These are phyloP conservation scores for Oxycera nigricornis DNA, from an alignment of 2,888 invertebrate species.

Conservation along the genomic window DNA sequence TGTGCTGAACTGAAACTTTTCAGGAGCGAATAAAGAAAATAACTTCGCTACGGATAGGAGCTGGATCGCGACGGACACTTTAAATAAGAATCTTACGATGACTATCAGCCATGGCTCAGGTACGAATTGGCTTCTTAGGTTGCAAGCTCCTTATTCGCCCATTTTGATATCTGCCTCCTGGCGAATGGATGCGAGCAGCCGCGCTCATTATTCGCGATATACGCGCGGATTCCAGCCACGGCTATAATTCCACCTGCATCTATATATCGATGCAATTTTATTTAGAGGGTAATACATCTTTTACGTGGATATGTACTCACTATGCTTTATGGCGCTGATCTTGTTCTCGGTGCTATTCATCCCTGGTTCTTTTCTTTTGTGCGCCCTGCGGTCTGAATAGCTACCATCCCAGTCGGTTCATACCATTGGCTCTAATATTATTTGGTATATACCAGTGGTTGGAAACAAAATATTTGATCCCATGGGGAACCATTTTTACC, in stretches of 20 bases:
- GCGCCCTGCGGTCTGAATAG: constrained; percentile 37
- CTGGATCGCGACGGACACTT: constrained; percentile 29
- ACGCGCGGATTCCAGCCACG: constrained; percentile 5
- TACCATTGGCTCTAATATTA: neutral
- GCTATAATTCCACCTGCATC: constrained; percentile 19
- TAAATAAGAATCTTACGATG: constrained; percentile 35
- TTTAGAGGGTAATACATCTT: constrained; percentile 17
- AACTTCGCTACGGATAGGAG: neutral
- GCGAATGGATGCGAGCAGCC: constrained; percentile 44
- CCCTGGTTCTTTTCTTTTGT: constrained; percentile 42
- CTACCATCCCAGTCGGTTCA: constrained; percentile 23
- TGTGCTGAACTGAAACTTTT: constrained; percentile 17
- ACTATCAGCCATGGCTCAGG: constrained; percentile 35
- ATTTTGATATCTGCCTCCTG: constrained; percentile 45
- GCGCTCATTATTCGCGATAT: constrained; percentile 40
- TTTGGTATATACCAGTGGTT: constrained; percentile 35
- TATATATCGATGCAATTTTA: neutral
- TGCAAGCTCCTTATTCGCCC: constrained; percentile 45
- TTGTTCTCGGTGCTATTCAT: constrained; percentile 34
- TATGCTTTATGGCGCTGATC: constrained; percentile 31
- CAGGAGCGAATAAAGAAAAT: constrained; percentile 15
- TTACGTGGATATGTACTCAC: constrained; percentile 21
- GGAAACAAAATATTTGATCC: neutral
- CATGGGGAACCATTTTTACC: no score
- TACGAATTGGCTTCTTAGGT: constrained; percentile 45